Percentiles rank a stretch among this genome's conserved stretches.
Evolutionary conservation across 2,113 vertebrate species (phyloP).

Genomic region (Varanus salvator): DNA sequence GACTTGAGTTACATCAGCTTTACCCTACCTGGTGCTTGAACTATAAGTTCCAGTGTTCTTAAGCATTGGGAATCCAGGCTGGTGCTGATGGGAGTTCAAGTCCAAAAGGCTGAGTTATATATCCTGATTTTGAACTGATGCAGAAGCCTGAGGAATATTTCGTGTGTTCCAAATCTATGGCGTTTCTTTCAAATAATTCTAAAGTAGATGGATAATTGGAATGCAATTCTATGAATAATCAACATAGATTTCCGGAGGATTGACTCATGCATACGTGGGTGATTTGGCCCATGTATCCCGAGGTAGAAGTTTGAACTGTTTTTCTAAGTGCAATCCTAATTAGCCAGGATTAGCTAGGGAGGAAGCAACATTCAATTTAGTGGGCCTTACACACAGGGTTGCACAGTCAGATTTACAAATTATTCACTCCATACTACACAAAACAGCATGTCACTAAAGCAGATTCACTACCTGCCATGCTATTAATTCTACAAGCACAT

Average conservation of each 20-base stretch:
- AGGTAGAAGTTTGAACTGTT: neutral
- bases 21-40: no score
- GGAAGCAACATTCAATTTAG: neutral
- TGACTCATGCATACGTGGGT: neutral
- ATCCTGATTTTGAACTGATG: neutral
- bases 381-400: neutral
- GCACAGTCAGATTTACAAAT: neutral
- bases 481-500: rapidly evolving
- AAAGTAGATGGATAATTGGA: neutral
- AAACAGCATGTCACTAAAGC: neutral
- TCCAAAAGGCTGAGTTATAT: neutral
- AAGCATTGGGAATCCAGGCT: no score
- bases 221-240: neutral
- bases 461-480: neutral
- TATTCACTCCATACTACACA: neutral
- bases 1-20: neutral
- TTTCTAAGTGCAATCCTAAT: neutral
- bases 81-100: no score
- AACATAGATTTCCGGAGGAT: neutral
- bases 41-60: no score
- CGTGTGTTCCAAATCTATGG: neutral
- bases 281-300: no score
- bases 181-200: neutral
- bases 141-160: neutral
- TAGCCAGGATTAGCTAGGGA: neutral